Conservation (phyloP, 1,140 invertebrate genomes). For the Metopolophium dirhodum region DNA sequence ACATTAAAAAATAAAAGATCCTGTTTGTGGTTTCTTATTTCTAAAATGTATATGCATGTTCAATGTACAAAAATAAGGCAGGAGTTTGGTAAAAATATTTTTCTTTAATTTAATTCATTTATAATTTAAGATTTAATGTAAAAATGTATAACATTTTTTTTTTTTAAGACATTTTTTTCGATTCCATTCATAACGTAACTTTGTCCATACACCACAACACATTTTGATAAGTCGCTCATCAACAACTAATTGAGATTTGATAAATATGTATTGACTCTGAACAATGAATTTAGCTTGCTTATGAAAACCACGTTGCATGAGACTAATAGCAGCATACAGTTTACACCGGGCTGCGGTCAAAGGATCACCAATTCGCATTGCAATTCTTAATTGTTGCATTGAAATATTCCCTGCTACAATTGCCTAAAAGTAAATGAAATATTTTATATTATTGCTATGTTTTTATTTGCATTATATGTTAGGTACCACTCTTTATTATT, state of each 20-base stretch:
- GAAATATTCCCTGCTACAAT: slow-evolving; percentile 87
- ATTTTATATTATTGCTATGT: background rate
- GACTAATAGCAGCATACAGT: slow-evolving; percentile 84
- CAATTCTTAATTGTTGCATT: slow-evolving; percentile 78
- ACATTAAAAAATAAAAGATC: background rate
- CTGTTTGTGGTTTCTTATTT: background rate
- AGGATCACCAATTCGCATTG: slow-evolving; percentile 81
- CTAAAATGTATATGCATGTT: background rate
- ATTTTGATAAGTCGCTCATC: slow-evolving; percentile 75
- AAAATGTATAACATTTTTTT: slow-evolving; percentile 52
- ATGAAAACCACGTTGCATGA: slow-evolving; percentile 79
- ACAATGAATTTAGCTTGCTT: slow-evolving; percentile 73
- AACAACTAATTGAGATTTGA: slow-evolving; percentile 60
- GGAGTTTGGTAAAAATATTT: background rate
- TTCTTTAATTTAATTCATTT: background rate
- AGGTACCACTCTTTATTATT: background rate
- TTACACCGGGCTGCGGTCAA: slow-evolving; percentile 78
- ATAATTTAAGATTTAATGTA: background rate
- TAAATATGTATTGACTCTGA: slow-evolving; percentile 67
- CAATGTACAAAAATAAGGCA: background rate
- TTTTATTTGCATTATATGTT: background rate
- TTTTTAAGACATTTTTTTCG: slow-evolving; percentile 33
- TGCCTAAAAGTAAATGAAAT: slow-evolving; percentile 69
- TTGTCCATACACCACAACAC: slow-evolving; percentile 85
- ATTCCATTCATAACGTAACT: slow-evolving; percentile 70